These are phyloP conservation scores for Hartigia nigra DNA, from an alignment of 2,888 invertebrate genomes.

Conservation along the genomic window DNA sequence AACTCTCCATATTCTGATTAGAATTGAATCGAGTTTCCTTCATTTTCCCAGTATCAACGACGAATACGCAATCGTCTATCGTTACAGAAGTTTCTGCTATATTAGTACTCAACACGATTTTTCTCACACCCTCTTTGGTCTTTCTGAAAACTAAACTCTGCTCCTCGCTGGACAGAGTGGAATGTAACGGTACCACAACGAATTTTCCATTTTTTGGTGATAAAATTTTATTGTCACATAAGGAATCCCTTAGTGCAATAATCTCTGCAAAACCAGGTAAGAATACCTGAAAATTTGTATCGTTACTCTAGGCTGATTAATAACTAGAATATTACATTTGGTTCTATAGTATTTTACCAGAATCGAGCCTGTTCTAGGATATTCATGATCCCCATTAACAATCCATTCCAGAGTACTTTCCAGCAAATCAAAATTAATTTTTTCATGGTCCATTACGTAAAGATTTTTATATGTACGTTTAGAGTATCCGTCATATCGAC, in stretches of 20 bases:
- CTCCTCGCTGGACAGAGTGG: constrained; percentile 85
- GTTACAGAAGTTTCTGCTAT: constrained; percentile 97
- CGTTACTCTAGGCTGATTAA: not conserved
- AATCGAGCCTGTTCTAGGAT: constrained; percentile 80
- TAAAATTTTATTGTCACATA: constrained; percentile 75
- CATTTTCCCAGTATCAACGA: constrained; percentile 92
- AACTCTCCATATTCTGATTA: constrained; percentile 86
- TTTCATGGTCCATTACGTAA: constrained; percentile 81
- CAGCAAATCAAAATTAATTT: constrained; percentile 82
- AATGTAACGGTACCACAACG: constrained; percentile 85
- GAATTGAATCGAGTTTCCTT: constrained; percentile 87
- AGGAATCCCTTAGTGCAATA: constrained; percentile 75
- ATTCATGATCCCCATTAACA: constrained; percentile 75
- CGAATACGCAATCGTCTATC: constrained; percentile 95
- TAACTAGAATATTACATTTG: not conserved
- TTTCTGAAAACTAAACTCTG: constrained; percentile 81
- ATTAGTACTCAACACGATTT: constrained; percentile 90
- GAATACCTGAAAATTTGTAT: constrained; percentile 68
- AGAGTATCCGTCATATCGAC: constrained; percentile 75
- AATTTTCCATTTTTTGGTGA: constrained; percentile 75
- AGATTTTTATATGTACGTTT: constrained; percentile 78
- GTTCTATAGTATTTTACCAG: constrained; percentile 62
- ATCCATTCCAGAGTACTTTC: constrained; percentile 79
- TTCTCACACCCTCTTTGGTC: constrained; percentile 77
- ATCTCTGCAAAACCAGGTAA: constrained; percentile 85